These are phyloP conservation scores for Bubalus kerabau DNA, from an alignment of 2,113 vertebrate species.

Conservation along the genomic window DNA sequence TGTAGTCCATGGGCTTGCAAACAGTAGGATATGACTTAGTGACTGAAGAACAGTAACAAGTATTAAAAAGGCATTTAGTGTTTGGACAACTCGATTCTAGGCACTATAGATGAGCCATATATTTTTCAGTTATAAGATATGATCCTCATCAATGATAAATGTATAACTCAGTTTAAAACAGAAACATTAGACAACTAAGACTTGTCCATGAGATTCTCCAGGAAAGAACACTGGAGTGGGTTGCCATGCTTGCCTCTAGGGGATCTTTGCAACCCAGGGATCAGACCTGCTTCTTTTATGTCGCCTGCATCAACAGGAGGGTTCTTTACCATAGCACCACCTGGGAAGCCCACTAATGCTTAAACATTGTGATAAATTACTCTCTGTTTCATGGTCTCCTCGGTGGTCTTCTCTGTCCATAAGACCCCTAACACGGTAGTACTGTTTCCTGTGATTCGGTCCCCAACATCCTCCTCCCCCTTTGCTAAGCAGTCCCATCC, in stretches of 20 bases:
- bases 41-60: background rate
- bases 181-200: background rate
- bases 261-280: background rate
- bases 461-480: accelerated
- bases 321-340: background rate
- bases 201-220: background rate
- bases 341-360: background rate
- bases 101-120: background rate
- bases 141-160: background rate
- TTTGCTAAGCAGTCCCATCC: background rate
- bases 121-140: background rate
- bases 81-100: background rate
- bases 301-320: background rate
- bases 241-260: background rate
- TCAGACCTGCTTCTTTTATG: background rate
- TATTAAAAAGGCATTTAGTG: background rate
- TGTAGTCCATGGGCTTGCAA: background rate
- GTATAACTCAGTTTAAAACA: background rate
- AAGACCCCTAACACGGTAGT: background rate
- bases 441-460: background rate
- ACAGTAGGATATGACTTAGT: background rate
- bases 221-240: background rate
- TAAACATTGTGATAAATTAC: background rate
- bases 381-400: background rate
- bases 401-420: background rate